Evolutionary conservation across 1,140 invertebrate species (phyloP), one percentile per base, ranked within the genome.

Genomic region (Bradynema listronoti): DNA sequence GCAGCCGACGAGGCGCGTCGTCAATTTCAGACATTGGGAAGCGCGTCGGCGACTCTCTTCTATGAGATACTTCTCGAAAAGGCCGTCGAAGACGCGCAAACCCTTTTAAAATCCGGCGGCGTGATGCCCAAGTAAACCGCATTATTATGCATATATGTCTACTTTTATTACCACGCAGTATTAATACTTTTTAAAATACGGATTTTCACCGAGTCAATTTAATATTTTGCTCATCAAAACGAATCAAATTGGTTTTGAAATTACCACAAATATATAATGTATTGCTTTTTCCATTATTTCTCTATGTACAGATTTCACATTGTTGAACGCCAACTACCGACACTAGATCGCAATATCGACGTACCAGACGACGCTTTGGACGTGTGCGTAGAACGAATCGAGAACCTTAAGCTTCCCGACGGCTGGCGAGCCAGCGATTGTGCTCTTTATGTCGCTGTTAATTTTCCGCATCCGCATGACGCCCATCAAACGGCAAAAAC

Each of bases 381-480:
- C 42, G 30, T 66, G 4, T 67, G 54, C 51, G 55, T 66, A 29
- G 51, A 34, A 27, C 47, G 58, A 36, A 61, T 66, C 29, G 54
- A 52, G 25, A 49, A 68, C 22, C 4, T 66, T 34, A 67, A 64
- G 51, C 34, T 66, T 32, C 64, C 66, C 9, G 67, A 66, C 16
- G 64, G 64, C 11, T 66, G 64, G 64, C 63, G 45, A 11, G 43
- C 55, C 9, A 45, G 34, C n/a, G 63, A 66, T 58, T 69, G 41
- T 16, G 41, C 34, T 29, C 22, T 66, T 7, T 66, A 59, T 61
- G 65, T 66, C 11, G 16, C 47, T 25, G 67, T 62, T 33, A 66
- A 68, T 27, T 66, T 66, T 64, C 66, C 65, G 11, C 63, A 68
- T 33, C 68, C 65, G 1, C 68, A 69, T 36, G 56, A 60, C 4